phyloP scores from a whole-genome alignment of 2,888 invertebrate genomes.

The Tigriopus californicus region DNA sequence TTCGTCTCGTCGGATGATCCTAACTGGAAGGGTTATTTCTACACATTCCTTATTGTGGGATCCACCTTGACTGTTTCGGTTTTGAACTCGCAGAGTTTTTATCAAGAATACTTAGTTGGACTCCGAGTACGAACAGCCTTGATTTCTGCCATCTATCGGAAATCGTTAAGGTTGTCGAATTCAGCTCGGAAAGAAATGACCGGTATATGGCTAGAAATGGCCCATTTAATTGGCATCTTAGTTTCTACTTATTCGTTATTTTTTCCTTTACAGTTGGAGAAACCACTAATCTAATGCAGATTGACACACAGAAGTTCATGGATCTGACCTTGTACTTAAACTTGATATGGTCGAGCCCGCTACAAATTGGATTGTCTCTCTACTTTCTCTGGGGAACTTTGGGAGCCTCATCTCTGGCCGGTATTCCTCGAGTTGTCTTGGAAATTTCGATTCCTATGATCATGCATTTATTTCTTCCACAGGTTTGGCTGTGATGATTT shows the following conservation, averaged over 20 bases:
- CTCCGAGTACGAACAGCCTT: constrained; percentile 72
- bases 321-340: constrained; percentile 21
- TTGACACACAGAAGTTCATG: constrained; percentile 22
- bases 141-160: constrained; percentile 73
- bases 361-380: constrained; percentile 28
- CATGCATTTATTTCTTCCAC: constrained; percentile 26
- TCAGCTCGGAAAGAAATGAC: constrained; percentile 8
- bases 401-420: constrained; percentile 16
- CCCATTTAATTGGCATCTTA: no score
- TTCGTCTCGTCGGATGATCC: constrained; percentile 41
- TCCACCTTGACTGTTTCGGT: constrained; percentile 61
- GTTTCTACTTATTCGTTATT: neutral
- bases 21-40: constrained; percentile 71
- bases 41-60: constrained; percentile 50
- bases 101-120: constrained; percentile 72
- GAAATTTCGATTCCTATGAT: neutral
- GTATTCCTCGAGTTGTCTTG: neutral
- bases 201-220: neutral
- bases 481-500: constrained; percentile 33
- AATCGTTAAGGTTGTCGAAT: constrained; percentile 25
- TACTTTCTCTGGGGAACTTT: constrained; percentile 21
- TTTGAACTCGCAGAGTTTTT: constrained; percentile 72
- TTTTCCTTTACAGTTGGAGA: constrained; percentile 20
- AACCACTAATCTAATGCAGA: constrained; percentile 24
- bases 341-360: constrained; percentile 24